A percentile compares a stretch with the other conserved stretches of the same genome.
Conservation (phyloP, 2,888 invertebrate genomes). For the Magallana nippona region DNA sequence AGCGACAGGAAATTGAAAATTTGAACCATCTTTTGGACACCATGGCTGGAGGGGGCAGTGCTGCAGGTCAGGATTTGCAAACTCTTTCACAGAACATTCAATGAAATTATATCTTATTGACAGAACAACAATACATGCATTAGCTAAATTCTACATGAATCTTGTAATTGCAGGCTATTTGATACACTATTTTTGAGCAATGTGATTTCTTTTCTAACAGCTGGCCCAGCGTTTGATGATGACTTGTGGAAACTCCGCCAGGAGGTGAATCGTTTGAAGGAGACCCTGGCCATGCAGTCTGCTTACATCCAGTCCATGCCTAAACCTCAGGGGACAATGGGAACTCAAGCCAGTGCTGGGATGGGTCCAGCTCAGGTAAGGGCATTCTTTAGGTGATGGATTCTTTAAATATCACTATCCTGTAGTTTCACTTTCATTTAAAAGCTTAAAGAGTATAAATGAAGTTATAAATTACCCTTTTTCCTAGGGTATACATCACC, state of each 20-base stretch:
- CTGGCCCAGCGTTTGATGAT: conserved; percentile 63
- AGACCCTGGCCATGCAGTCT: conserved; percentile 75
- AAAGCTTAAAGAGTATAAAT: too few relatives aligned
- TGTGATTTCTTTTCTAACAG: conserved; percentile 6
- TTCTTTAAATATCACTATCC: too few relatives aligned
- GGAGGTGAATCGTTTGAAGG: conserved; percentile 73
- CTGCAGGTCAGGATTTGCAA: conserved; percentile 59
- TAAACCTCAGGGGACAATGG: conserved; percentile 54
- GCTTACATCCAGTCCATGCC: conserved; percentile 73
- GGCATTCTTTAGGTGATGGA: too few relatives aligned
- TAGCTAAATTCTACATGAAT: too few relatives aligned
- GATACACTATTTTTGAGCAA: not conserved
- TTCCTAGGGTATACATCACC: conserved; percentile 52
- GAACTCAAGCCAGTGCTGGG: conserved; percentile 60
- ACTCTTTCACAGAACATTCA: too few relatives aligned
- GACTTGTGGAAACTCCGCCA: conserved; percentile 71
- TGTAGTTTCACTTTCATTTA: too few relatives aligned
- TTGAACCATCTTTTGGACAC: conserved; percentile 73
- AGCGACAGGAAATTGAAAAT: conserved; percentile 73
- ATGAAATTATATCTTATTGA: not conserved
- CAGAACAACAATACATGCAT: not conserved
- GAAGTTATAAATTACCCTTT: not conserved
- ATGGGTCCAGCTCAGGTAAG: conserved; percentile 37
- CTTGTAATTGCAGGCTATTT: too few relatives aligned
- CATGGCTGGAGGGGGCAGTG: conserved; percentile 62